These are phyloP conservation scores for Malurus splendens DNA, from an alignment of 2,797 vertebrate species.

Conservation along the genomic window DNA sequence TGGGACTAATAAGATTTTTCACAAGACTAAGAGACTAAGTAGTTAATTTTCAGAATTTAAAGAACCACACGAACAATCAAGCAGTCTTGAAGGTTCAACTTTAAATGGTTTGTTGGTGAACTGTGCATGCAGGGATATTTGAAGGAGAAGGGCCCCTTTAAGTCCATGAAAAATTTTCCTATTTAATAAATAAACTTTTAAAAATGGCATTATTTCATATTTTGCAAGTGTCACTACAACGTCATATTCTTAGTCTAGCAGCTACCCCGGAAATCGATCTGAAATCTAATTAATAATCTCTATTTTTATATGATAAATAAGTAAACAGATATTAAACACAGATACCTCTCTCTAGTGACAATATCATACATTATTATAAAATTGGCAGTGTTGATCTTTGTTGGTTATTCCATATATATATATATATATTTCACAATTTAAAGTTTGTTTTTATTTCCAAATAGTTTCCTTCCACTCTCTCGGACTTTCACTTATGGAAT, in stretches of 20 bases:
- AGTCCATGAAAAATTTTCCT: background rate
- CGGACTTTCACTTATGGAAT: background rate
- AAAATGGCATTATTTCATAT: background rate
- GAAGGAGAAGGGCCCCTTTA: accelerated
- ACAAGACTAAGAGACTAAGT: background rate
- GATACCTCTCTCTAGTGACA: background rate
- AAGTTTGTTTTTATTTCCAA: background rate
- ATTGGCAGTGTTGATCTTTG: background rate
- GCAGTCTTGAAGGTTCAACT: background rate
- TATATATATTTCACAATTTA: background rate
- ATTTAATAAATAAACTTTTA: background rate
- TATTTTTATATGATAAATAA: background rate
- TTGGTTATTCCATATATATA: background rate
- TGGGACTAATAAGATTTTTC: background rate
- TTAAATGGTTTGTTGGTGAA: background rate
- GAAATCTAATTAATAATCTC: background rate
- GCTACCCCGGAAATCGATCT: background rate
- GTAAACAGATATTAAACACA: background rate
- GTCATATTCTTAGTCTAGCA: background rate
- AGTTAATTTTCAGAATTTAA: background rate
- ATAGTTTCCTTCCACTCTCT: background rate
- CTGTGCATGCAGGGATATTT: background rate
- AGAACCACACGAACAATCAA: background rate
- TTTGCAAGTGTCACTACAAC: background rate
- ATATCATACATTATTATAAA: background rate